These are phyloP conservation scores for Taenioides sp. DNA, from an alignment of 2,797 vertebrate species.

Conservation along the genomic window DNA sequence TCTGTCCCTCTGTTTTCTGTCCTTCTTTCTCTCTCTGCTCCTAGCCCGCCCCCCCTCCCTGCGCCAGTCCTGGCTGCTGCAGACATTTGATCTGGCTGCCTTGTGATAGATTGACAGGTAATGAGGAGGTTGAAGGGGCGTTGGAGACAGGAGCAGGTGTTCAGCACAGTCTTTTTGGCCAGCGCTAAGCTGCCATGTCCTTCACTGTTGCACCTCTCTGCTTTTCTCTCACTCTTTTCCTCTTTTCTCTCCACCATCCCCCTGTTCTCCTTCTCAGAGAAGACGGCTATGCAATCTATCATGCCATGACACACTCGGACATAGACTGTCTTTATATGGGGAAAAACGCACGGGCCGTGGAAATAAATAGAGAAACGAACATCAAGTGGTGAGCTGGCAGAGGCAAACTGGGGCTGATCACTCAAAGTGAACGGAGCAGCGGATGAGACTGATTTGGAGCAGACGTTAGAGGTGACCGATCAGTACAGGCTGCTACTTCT, in stretches of 20 bases:
- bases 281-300: conserved; percentile 71
- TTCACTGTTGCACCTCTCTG: conserved; percentile 67
- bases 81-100: conserved; percentile 77
- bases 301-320: conserved; percentile 68
- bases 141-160: conserved; percentile 78
- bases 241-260: conserved; percentile 47
- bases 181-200: conserved; percentile 77
- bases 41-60: conserved; percentile 42
- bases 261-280: conserved; percentile 55
- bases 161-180: conserved; percentile 77
- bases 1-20: conserved; percentile 58
- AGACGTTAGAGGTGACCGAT: conserved; percentile 39
- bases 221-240: conserved; percentile 50
- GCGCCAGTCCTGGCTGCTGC: conserved; percentile 64
- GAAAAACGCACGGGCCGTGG: conserved; percentile 63
- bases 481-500: conserved; percentile 15
- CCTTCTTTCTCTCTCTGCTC: conserved; percentile 36
- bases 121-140: conserved; percentile 75
- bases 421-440: conserved; percentile 58
- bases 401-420: conserved; percentile 66
- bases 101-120: conserved; percentile 81
- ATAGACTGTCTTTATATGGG: conserved; percentile 74
- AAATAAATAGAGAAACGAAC: conserved; percentile 73
- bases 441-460: conserved; percentile 63
- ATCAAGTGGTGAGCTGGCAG: conserved; percentile 59